Evolutionary conservation across 1,140 invertebrate genomes (phyloP).

Genomic region (Tetragonula clypearis): DNA sequence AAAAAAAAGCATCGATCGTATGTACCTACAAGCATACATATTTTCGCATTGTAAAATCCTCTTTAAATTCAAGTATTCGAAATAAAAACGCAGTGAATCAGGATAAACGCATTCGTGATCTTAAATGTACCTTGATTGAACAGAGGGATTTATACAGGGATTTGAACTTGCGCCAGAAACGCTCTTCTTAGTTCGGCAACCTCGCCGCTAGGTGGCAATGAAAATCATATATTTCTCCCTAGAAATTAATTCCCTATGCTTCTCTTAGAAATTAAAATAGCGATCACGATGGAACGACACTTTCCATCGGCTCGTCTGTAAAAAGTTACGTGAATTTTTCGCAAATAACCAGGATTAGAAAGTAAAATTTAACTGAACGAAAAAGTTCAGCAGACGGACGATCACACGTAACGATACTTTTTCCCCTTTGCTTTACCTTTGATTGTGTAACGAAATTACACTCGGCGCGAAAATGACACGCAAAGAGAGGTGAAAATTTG

Average conservation of each 20-base stretch:
- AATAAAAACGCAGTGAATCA: slow-evolving; percentile 32
- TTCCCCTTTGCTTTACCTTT: background rate
- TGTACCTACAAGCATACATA: slow-evolving; percentile 28
- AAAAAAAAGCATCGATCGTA: slow-evolving; percentile 11
- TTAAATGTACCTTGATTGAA: background rate
- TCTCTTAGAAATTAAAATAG: background rate
- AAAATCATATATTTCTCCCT: background rate
- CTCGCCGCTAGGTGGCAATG: background rate
- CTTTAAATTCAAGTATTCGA: slow-evolving; percentile 37
- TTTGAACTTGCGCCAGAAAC: background rate
- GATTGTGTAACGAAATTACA: background rate
- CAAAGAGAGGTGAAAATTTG: background rate
- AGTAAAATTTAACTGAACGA: background rate
- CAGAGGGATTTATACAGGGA: background rate
- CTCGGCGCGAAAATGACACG: slow-evolving; percentile 1
- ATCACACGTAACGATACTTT: background rate
- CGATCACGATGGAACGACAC: background rate
- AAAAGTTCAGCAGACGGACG: background rate
- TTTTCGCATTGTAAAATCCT: slow-evolving; percentile 50
- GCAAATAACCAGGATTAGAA: background rate
- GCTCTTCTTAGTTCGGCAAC: background rate
- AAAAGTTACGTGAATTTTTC: background rate
- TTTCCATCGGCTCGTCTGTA: background rate
- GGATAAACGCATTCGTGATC: background rate
- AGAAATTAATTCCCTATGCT: background rate